Base-by-base conservation (phyloP, 2,888 invertebrate genomes). In the Mayetiola destructor region DNA sequence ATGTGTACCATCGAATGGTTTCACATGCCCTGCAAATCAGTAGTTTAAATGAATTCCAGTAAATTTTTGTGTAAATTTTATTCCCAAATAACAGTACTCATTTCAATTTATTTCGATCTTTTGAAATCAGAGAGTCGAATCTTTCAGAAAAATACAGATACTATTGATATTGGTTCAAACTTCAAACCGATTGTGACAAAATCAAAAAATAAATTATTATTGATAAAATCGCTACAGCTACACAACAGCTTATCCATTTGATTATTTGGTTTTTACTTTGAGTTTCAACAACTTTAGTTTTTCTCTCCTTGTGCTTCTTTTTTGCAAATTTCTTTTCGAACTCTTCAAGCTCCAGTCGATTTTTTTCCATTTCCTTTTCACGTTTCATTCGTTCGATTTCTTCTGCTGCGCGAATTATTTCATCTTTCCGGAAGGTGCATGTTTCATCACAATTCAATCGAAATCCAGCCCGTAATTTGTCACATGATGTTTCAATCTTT, bases 301-400 rank as follows among this genome's bases (percentile, higher is more conserved):
- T 75, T 66, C 77, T 65, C 63, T 77, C 72, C 63, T 75, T 64
- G 66, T 66, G 67, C 68, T 81, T 83, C 64, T 82, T 84, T 40
- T 81, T 82, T 27, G 79, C 80, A 61, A 87, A 80, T 68, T 84
- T 85, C 70, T 84, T 84, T 66, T 87, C 82, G 67, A 84, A 88
- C 66, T 82, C 81, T 59, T 84, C 85, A 58, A 88, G 68, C 66
- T 88, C 88, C 60, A 77, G 77, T 52, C 79, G 77, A 71, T 88
- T 87, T 61, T 74, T 80, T 58, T 81, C 74, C 64, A 84, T 81
- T 64, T 85, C 82, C 27, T 74, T 61, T 62, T 78, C 76, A 62
- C 74, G 76, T n/a, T 75, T 71, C 63, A 77, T 77, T 58, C 76
- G 76, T 62, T 78, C 77, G 61, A 75, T 75, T 55, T 73, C 71